Conservation (phyloP, 2,888 invertebrate species). For the Tricholauxania praeusta region DNA sequence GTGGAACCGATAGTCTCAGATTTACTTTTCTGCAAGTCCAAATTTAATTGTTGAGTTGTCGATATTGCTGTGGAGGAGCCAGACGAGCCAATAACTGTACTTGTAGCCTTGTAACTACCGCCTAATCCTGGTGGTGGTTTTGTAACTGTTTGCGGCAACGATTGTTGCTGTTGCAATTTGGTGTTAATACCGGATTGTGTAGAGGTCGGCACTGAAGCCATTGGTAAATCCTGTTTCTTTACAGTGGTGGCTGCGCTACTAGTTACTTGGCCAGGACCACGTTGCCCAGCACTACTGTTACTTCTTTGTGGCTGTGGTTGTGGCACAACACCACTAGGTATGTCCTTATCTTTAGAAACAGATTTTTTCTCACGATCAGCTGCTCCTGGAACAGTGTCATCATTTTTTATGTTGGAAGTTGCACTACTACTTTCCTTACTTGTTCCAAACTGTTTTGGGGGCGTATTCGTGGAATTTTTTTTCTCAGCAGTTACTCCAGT, state of each 20-base stretch:
- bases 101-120: slow-evolving; percentile 50
- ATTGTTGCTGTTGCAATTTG: slow-evolving; percentile 60
- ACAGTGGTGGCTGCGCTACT: slow-evolving; percentile 17
- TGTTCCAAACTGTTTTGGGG: slow-evolving; percentile 53
- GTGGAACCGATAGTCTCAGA: slow-evolving; percentile 42
- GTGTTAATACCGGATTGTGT: slow-evolving; percentile 40
- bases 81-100: slow-evolving; percentile 72
- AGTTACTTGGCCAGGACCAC: background rate
- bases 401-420: slow-evolving; percentile 55
- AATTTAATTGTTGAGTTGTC: slow-evolving; percentile 36
- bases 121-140: slow-evolving; percentile 56
- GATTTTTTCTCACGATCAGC: slow-evolving; percentile 54
- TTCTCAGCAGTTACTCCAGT: slow-evolving; percentile 46
- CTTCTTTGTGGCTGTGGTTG: slow-evolving; percentile 28
- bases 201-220: slow-evolving; percentile 48
- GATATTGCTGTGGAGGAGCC: slow-evolving; percentile 77
- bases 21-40: slow-evolving; percentile 51
- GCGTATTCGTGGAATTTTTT: slow-evolving; percentile 47
- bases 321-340: slow-evolving; percentile 34
- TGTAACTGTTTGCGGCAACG: slow-evolving; percentile 45
- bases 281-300: background rate
- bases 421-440: slow-evolving; percentile 46
- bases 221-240: slow-evolving; percentile 56
- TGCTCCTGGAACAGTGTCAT: slow-evolving; percentile 67
- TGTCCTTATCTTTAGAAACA: slow-evolving; percentile 60